Percentiles rank a stretch among this genome's conserved stretches.
Conservation (phyloP, 2,113 vertebrate species). For the Seriola dumerili region DNA sequence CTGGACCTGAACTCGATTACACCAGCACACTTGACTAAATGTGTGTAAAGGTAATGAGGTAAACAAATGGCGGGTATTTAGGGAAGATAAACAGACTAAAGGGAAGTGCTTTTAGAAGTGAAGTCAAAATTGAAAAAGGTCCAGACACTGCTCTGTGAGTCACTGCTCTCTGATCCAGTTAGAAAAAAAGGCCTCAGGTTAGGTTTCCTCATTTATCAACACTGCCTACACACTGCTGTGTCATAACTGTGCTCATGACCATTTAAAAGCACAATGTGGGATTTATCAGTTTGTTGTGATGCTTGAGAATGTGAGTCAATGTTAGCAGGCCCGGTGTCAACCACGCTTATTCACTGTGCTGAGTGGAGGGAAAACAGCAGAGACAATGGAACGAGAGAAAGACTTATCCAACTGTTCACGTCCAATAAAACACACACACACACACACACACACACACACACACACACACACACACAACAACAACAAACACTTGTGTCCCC, state of each 20-base stretch:
- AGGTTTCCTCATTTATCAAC: not conserved
- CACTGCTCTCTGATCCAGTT: not conserved
- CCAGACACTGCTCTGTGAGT: not conserved
- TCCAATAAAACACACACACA: too few relatives aligned
- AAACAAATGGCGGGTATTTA: slow-evolving; percentile 3
- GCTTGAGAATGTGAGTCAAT: slow-evolving; percentile 12
- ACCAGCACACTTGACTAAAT: not conserved
- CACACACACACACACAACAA: too few relatives aligned
- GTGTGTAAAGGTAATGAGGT: not conserved
- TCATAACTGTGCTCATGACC: not conserved
- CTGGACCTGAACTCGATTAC: not conserved
- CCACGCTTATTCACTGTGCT: not conserved
- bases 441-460: too few relatives aligned
- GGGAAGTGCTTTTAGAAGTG: slow-evolving; percentile 11
- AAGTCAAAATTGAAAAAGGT: slow-evolving; percentile 7
- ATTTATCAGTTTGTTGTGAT: slow-evolving; percentile 4
- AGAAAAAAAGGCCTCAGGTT: not conserved
- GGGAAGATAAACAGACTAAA: not conserved
- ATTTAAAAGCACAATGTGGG: not conserved
- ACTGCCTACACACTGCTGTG: not conserved
- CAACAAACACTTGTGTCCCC: too few relatives aligned
- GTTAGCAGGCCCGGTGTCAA: not conserved
- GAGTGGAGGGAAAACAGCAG: too few relatives aligned
- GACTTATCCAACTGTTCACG: too few relatives aligned
- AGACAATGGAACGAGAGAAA: too few relatives aligned